Base-by-base conservation (phyloP, 1,140 invertebrate genomes). In the Drosophila pandora region DNA sequence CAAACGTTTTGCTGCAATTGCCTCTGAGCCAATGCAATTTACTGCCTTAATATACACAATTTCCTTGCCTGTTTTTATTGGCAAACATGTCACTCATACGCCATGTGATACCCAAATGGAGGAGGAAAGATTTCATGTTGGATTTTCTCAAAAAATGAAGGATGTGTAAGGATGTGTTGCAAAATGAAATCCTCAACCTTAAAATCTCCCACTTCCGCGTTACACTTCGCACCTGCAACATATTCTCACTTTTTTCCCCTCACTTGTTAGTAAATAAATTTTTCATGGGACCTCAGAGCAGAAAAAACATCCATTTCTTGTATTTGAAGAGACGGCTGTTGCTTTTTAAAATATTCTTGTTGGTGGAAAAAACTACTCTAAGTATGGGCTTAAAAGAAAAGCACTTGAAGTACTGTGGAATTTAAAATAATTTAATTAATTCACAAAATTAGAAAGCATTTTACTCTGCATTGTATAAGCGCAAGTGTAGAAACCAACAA, bases 191-290 rank as follows among this genome's bases (percentile, higher is more conserved):
- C 10, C 10, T 37, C 10, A 37, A 1, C 10, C 34, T 37, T 37
- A 0, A 37, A 43, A 12, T 43, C 6, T 43, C n/a, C 13, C 41
- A 43, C 8, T 43, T 43, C 41, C 41, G 41, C 41, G 17, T 17
- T 3, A 17, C 17, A 43, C 7, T 43, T 43, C 5, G 41, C 41
- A 43, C n/a, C 41, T 43, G 17, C 41, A 43, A 43, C 6, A 43
- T 43, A 17, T 21, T 21, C 17, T 21, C 41, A 43, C 13, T 21
- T 43, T n/a, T 10, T 41, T 41, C 3, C 6, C 54, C 67, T 53
- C 62, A 85, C 81, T 87, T 74, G 81, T 69, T 53, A 57, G 70
- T 17, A 45, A 43, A 63, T 79, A 50, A 68, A 82, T 82, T 75
- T 78, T 85, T 76, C 59, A 84, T 76, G 9, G 28, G 21, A 32